These are phyloP conservation scores for Ashinkailepas kermadecensis DNA, from an alignment of 2,888 invertebrate species.

Conservation along the genomic window DNA sequence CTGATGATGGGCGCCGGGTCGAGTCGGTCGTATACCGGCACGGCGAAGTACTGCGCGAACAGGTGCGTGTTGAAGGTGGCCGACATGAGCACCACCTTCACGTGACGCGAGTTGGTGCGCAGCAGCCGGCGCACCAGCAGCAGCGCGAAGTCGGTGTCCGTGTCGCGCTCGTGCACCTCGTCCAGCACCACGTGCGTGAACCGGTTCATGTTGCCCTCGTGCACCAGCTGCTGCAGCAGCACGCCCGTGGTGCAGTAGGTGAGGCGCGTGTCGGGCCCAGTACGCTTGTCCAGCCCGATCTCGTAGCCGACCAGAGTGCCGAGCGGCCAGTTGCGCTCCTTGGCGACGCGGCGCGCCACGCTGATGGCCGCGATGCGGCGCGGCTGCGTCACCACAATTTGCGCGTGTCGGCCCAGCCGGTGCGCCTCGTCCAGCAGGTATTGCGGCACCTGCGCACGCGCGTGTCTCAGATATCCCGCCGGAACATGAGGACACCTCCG, in stretches of 20 bases:
- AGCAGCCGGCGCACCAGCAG: conserved; percentile 72
- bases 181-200: conserved; percentile 87
- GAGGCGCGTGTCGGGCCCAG: conserved; percentile 61
- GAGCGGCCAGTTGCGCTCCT: conserved; percentile 71
- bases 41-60: conserved; percentile 61
- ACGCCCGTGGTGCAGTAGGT: conserved; percentile 85
- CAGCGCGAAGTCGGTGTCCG: conserved; percentile 83
- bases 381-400: conserved; percentile 88
- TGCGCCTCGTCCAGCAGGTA: conserved; percentile 76
- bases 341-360: conserved; percentile 73
- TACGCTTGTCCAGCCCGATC: conserved; percentile 60
- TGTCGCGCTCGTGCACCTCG: conserved; percentile 87
- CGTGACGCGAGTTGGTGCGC: conserved; percentile 55
- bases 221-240: conserved; percentile 68
- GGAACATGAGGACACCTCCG: no score
- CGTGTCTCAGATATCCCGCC: no score
- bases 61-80: conserved; percentile 73
- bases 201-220: conserved; percentile 58
- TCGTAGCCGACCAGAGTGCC: conserved; percentile 84
- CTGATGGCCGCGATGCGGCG: conserved; percentile 87
- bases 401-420: conserved; percentile 58
- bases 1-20: conserved; percentile 52
- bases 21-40: conserved; percentile 41
- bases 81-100: conserved; percentile 81
- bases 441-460: conserved; percentile 59